phyloP scores from a whole-genome alignment of 2,113 vertebrate genomes.

The Lasiurus cinereus region DNA sequence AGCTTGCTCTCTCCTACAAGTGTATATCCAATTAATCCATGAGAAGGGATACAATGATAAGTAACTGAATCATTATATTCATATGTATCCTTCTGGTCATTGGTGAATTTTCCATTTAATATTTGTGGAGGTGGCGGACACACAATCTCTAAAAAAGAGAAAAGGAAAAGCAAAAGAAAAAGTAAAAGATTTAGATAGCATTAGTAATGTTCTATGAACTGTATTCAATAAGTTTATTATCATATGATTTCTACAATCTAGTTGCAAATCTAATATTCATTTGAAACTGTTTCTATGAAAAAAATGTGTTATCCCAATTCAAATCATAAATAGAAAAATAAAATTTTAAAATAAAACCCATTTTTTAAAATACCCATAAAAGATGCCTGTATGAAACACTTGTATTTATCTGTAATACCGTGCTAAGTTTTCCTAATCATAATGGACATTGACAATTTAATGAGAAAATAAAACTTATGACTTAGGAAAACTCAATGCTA shows the following conservation, averaged over 20 bases:
- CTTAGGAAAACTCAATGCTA: constrained; percentile 7
- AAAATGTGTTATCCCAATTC: not conserved
- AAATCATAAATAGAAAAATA: not conserved
- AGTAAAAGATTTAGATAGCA: not conserved
- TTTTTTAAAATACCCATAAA: not conserved
- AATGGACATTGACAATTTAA: not conserved
- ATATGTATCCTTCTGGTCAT: rapidly evolving
- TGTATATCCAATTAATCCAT: not conserved
- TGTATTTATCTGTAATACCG: not conserved
- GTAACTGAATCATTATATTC: constrained; percentile 74
- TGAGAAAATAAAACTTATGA: not conserved
- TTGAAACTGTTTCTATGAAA: not conserved
- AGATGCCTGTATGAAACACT: not conserved
- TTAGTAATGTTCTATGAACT: not conserved
- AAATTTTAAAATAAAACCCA: constrained; percentile 14
- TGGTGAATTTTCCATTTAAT: constrained; percentile 27
- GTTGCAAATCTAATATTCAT: not conserved
- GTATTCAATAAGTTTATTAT: not conserved
- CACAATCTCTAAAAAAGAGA: constrained; percentile 62
- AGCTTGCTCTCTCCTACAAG: constrained; percentile 65
- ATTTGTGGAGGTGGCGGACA: constrained; percentile 78
- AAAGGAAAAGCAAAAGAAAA: not conserved
- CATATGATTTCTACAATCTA: not conserved
- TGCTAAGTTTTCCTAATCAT: not conserved
- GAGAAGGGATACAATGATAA: constrained; percentile 61